These are phyloP conservation scores for Sebastes trivittatus DNA, from an alignment of 2,797 vertebrate genomes.

Conservation along the genomic window DNA sequence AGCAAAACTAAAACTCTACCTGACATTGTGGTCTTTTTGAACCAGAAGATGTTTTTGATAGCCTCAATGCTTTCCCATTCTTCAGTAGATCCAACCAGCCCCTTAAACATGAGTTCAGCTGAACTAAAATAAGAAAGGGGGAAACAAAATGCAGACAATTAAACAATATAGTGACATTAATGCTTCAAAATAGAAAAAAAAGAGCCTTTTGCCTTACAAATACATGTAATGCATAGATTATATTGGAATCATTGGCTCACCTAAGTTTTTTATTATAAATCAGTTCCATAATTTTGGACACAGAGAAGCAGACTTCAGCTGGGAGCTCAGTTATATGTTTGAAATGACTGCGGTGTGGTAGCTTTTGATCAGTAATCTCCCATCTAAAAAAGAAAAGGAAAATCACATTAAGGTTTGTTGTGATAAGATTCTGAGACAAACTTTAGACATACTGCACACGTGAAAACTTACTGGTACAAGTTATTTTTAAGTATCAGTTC, in stretches of 20 bases:
- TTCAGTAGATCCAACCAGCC: slow-evolving; percentile 49
- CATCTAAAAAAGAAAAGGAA: slow-evolving; percentile 37
- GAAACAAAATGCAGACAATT: neutral
- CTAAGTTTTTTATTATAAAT: accelerated
- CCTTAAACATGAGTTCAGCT: slow-evolving; percentile 68
- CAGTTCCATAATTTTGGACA: neutral
- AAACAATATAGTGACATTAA: neutral
- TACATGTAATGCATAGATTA: neutral
- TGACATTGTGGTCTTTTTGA: slow-evolving; percentile 59
- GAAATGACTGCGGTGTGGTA: slow-evolving; percentile 25
- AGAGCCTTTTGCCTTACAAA: neutral
- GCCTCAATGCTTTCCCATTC: slow-evolving; percentile 72
- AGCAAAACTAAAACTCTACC: slow-evolving; percentile 44
- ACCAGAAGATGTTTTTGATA: slow-evolving; percentile 67
- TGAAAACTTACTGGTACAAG: slow-evolving; percentile 57
- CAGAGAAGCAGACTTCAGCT: slow-evolving; percentile 32
- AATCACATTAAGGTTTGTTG: neutral
- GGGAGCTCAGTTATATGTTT: slow-evolving; percentile 21
- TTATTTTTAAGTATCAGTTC: slow-evolving; percentile 33
- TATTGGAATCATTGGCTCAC: slow-evolving; percentile 23
- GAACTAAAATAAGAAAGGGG: slow-evolving; percentile 31
- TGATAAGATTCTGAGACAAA: neutral
- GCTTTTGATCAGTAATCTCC: slow-evolving; percentile 8
- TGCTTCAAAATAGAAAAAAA: neutral
- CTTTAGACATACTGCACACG: neutral